A percentile compares a stretch with the other conserved stretches of the same genome.
These are phyloP conservation scores for Phalangium opilio DNA, from an alignment of 2,888 invertebrate species.

Conservation along the genomic window DNA sequence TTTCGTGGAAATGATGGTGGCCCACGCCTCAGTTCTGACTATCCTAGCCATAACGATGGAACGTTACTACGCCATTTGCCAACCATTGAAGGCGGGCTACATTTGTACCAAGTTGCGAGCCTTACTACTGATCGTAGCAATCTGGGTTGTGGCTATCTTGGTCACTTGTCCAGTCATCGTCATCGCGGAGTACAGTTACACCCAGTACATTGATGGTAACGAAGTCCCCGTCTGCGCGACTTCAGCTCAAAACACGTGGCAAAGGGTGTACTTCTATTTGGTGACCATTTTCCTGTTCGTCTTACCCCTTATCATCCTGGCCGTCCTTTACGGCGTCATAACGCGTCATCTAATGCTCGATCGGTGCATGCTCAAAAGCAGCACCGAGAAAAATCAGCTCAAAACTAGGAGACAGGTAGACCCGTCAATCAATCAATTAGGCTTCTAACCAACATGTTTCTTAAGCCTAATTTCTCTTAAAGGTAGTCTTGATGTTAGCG, in stretches of 20 bases:
- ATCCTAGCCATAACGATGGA: conserved; percentile 88
- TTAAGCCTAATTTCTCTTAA: too few relatives aligned
- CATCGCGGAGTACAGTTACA: conserved; percentile 57
- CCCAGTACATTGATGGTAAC: conserved; percentile 53
- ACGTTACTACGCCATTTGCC: conserved; percentile 77
- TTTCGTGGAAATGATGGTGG: conserved; percentile 77
- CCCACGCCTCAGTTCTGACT: conserved; percentile 79
- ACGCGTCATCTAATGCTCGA: conserved; percentile 56
- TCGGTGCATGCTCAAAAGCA: not conserved
- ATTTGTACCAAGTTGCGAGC: conserved; percentile 30
- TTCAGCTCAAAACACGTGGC: conserved; percentile 57
- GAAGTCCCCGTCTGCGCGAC: conserved; percentile 62
- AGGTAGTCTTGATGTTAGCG: conserved; percentile 64
- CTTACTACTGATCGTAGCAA: conserved; percentile 26
- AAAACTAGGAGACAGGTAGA: conserved; percentile 56
- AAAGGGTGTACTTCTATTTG: conserved; percentile 59
- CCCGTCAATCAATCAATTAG: too few relatives aligned
- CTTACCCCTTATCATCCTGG: conserved; percentile 60
- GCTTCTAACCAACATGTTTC: too few relatives aligned
- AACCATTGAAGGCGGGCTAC: conserved; percentile 57
- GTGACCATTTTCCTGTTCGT: conserved; percentile 64
- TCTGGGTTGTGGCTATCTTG: conserved; percentile 30
- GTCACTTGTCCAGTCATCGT: conserved; percentile 56
- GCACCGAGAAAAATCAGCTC: conserved; percentile 1
- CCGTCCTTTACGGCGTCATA: conserved; percentile 67